Conservation (phyloP, 2,888 invertebrate genomes). For the Hetaerina titia region DNA sequence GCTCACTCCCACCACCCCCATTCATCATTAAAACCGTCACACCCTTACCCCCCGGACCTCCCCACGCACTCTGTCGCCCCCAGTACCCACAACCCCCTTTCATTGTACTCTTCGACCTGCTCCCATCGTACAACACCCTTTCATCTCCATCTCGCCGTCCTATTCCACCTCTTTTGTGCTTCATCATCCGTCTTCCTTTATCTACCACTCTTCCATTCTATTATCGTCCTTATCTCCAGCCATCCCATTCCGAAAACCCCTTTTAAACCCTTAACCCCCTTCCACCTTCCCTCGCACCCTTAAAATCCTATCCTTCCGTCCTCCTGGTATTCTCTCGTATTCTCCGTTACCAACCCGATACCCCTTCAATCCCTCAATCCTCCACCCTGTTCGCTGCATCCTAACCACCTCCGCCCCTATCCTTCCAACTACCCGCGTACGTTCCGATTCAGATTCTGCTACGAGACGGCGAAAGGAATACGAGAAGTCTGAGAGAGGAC, state of each 20-base stretch:
- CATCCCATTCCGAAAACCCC: conserved; percentile 4
- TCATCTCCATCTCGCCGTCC: conserved; percentile 14
- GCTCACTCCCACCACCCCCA: not conserved
- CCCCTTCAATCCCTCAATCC: not conserved
- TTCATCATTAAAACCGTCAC: not conserved
- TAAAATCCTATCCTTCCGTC: not conserved
- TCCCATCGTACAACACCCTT: not conserved
- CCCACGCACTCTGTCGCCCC: not conserved
- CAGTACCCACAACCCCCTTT: not conserved
- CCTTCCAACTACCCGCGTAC: too few relatives aligned
- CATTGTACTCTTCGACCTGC: not conserved
- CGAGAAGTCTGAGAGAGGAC: too few relatives aligned
- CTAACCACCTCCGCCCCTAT: too few relatives aligned
- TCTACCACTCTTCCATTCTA: conserved; percentile 5
- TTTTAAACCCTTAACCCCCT: not conserved
- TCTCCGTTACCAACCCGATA: not conserved
- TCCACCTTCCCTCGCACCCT: not conserved
- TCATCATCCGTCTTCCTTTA: conserved; percentile 35
- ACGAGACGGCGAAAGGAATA: too few relatives aligned
- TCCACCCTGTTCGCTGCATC: too few relatives aligned
- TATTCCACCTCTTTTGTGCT: conserved; percentile 7
- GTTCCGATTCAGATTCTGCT: too few relatives aligned
- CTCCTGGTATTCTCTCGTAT: not conserved
- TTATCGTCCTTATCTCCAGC: conserved; percentile 28
- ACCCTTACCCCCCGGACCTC: not conserved